A percentile compares a stretch with the other conserved stretches of the same genome.
Evolutionary conservation across 2,797 vertebrate genomes (phyloP).

Genomic region (Epinephelus malabaricus): DNA sequence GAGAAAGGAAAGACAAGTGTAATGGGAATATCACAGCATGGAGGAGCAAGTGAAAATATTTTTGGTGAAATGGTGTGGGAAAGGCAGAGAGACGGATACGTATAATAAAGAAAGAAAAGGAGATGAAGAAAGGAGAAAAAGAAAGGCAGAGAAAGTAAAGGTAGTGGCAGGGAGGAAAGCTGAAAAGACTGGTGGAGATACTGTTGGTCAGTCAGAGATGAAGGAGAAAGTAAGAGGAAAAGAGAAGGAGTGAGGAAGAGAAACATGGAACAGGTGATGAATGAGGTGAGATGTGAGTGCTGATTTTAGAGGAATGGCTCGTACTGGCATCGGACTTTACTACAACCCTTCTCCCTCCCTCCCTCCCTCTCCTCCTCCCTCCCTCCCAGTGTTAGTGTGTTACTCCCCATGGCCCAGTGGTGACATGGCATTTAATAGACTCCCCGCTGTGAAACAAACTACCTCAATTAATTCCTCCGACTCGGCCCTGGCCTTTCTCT

Average conservation of each 20-base stretch:
- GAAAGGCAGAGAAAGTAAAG: neutral
- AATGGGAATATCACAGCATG: neutral
- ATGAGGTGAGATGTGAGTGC: slow-evolving; percentile 54
- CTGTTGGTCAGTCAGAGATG: neutral
- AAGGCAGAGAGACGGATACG: neutral
- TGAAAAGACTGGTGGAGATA: neutral
- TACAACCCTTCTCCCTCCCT: slow-evolving; percentile 1
- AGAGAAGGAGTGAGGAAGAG: neutral
- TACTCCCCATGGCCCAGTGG: slow-evolving; percentile 82
- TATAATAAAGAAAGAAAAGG: neutral
- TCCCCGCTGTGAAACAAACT: slow-evolving; percentile 87
- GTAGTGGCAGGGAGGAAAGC: slow-evolving; percentile 3
- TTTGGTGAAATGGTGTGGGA: neutral
- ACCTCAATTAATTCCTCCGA: slow-evolving; percentile 87
- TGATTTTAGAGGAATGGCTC: slow-evolving; percentile 65
- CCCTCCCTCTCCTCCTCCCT: neutral
- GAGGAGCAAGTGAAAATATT: neutral
- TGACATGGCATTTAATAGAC: slow-evolving; percentile 89
- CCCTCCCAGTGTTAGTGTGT: slow-evolving; percentile 76
- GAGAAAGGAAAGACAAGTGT: neutral
- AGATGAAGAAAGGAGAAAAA: neutral
- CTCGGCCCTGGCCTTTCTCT: slow-evolving; percentile 84
- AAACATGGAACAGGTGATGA: slow-evolving; percentile 32
- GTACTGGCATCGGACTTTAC: slow-evolving; percentile 39
- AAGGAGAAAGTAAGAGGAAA: neutral